Evolutionary conservation across 2,888 invertebrate species (phyloP).

Genomic region (Drosophila monieri): DNA sequence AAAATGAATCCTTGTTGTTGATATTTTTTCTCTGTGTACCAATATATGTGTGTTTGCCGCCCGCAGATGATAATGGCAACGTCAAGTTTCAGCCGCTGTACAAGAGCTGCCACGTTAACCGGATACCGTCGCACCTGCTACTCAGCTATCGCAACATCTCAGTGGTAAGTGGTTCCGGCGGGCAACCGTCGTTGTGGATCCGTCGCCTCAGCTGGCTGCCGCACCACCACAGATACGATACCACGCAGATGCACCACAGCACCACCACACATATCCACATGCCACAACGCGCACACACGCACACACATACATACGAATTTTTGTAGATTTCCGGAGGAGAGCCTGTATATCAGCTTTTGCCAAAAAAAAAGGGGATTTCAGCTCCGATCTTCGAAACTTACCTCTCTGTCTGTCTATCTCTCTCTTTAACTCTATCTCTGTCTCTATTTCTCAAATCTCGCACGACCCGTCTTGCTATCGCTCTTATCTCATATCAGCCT

Average conservation of each 20-base stretch:
- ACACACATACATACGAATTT: slow-evolving; percentile 19
- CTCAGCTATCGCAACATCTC: slow-evolving; percentile 90
- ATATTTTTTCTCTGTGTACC: slow-evolving; percentile 19
- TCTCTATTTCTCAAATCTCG: slow-evolving; percentile 2
- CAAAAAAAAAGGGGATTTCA: slow-evolving; percentile 10
- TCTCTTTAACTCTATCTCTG: slow-evolving; percentile 37
- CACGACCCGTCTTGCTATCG: slow-evolving; percentile 11
- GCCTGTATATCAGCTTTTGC: slow-evolving; percentile 20
- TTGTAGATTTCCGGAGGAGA: slow-evolving; percentile 39
- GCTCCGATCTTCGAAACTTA: slow-evolving; percentile 12
- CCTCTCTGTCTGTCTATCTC: slow-evolving; percentile 10
- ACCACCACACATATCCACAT: slow-evolving; percentile 26
- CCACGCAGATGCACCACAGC: slow-evolving; percentile 27
- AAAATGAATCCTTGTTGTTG: slow-evolving; percentile 8
- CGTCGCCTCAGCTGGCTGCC: slow-evolving; percentile 36
- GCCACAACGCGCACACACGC: slow-evolving; percentile 28
- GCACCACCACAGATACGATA: slow-evolving; percentile 17
- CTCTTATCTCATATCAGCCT: slow-evolving; percentile 50
- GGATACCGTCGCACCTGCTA: slow-evolving; percentile 88
- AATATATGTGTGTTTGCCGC: not conserved
- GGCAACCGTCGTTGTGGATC: slow-evolving; percentile 5
- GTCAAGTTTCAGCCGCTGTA: slow-evolving; percentile 90
- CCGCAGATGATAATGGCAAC: slow-evolving; percentile 86
- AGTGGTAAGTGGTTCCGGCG: slow-evolving; percentile 86
- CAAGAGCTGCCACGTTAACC: slow-evolving; percentile 89